phyloP scores from a whole-genome alignment of 2,113 vertebrate genomes.

The Poeciliopsis occidentalis region DNA sequence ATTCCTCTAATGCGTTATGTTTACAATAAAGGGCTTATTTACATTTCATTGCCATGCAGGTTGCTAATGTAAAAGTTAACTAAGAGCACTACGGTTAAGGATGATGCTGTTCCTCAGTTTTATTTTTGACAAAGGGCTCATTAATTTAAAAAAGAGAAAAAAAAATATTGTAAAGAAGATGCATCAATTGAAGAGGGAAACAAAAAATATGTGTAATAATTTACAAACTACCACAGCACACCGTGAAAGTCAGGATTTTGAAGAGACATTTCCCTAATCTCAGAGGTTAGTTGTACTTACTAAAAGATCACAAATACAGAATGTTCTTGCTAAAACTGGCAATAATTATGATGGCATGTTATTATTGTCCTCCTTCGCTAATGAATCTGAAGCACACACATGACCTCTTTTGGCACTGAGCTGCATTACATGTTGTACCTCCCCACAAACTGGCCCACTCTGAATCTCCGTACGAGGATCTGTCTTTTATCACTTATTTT shows the following conservation, averaged over 20 bases:
- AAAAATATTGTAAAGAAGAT: constrained; percentile 10
- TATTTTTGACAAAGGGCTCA: no score
- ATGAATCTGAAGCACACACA: constrained; percentile 74
- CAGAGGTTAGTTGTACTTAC: constrained; percentile 54
- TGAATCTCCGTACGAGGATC: constrained; percentile 30
- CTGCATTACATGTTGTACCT: constrained; percentile 67
- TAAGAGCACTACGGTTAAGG: background rate
- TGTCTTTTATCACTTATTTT: constrained; percentile 41
- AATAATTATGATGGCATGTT: constrained; percentile 59
- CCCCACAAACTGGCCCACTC: constrained; percentile 13
- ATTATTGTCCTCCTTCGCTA: constrained; percentile 62
- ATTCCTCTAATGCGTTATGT: no score
- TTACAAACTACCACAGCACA: background rate
- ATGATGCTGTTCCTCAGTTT: no score
- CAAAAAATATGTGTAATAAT: no score
- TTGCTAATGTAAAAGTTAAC: background rate
- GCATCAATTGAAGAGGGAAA: constrained; percentile 5
- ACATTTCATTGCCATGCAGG: background rate
- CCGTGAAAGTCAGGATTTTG: constrained; percentile 29
- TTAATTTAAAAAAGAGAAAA: background rate
- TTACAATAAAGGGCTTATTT: no score
- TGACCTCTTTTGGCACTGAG: constrained; percentile 75
- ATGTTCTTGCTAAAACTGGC: constrained; percentile 47
- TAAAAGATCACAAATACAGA: constrained; percentile 51
- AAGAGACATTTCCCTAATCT: constrained; percentile 53